phyloP scores from a whole-genome alignment of 2,888 invertebrate genomes.

The Diarsia rubi region DNA sequence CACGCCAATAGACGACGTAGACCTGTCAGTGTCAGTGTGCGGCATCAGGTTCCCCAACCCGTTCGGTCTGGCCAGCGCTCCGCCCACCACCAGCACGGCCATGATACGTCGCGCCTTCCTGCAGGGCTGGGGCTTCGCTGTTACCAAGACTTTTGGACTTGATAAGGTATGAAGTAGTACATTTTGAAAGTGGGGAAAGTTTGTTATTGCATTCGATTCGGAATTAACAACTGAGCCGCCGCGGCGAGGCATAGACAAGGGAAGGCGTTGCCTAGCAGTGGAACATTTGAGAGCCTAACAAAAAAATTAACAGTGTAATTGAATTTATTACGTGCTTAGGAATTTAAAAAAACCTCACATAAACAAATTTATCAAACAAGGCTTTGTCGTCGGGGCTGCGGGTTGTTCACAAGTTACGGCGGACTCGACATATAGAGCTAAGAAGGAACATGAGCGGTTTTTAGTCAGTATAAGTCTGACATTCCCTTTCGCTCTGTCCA shows the following conservation, averaged over 20 bases:
- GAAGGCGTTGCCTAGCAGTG: neutral
- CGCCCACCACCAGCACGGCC: constrained; percentile 97
- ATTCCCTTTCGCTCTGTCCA: too few relatives aligned
- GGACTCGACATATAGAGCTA: too few relatives aligned
- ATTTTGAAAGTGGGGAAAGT: too few relatives aligned
- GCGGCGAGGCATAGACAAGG: too few relatives aligned
- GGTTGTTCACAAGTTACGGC: too few relatives aligned
- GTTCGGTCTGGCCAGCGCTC: constrained; percentile 99
- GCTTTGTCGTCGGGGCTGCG: too few relatives aligned
- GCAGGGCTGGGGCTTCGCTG: constrained; percentile 99
- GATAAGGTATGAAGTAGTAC: constrained; percentile 93
- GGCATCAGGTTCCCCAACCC: constrained; percentile 98
- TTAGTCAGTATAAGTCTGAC: too few relatives aligned
- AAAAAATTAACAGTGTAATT: neutral
- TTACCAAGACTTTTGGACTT: constrained; percentile 98
- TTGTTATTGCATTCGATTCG: too few relatives aligned
- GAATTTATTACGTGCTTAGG: neutral
- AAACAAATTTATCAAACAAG: neutral
- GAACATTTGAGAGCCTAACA: neutral
- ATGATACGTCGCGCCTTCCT: constrained; percentile 99
- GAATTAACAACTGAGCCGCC: too few relatives aligned
- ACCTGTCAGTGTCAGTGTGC: constrained; percentile 97
- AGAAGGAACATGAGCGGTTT: too few relatives aligned
- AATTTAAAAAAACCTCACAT: neutral
- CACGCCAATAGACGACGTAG: constrained; percentile 98